These are phyloP conservation scores for Marcusenius ussheri DNA, from an alignment of 2,113 vertebrate species.

Conservation along the genomic window DNA sequence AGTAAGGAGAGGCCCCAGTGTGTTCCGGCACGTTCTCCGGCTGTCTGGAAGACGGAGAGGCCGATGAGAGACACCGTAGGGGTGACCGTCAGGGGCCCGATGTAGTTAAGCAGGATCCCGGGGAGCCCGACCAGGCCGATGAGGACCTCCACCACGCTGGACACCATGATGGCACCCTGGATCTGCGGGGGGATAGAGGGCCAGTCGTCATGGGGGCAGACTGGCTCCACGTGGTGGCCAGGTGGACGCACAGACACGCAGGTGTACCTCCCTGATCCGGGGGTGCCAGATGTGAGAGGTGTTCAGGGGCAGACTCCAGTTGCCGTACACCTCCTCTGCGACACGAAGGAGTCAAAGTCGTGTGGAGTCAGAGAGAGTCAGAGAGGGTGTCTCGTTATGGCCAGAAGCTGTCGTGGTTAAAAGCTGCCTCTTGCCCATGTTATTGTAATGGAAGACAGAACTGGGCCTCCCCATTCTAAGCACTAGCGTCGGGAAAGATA, in stretches of 20 bases:
- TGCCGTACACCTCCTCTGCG: slow-evolving; percentile 87
- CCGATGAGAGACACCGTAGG: slow-evolving; percentile 93
- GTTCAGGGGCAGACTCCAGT: slow-evolving; percentile 77
- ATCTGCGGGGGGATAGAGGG: slow-evolving; percentile 54
- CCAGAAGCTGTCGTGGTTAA: not conserved
- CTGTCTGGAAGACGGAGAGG: slow-evolving; percentile 84
- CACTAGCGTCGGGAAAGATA: not conserved
- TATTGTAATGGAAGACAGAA: not conserved
- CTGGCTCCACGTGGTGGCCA: not conserved
- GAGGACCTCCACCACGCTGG: slow-evolving; percentile 76
- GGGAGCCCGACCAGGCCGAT: slow-evolving; percentile 83
- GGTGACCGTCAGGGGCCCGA: slow-evolving; percentile 90
- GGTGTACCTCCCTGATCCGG: slow-evolving; percentile 77
- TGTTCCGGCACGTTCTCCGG: slow-evolving; percentile 81
- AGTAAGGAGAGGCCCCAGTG: slow-evolving; percentile 90
- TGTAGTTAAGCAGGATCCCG: slow-evolving; percentile 81
- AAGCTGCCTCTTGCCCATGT: not conserved
- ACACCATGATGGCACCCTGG: slow-evolving; percentile 88
- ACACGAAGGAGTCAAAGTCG: slow-evolving; percentile 20
- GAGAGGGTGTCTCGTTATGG: not conserved
- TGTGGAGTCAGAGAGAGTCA: not conserved
- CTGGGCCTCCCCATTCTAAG: not conserved
- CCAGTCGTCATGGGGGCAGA: not conserved
- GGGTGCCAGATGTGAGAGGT: slow-evolving; percentile 90
- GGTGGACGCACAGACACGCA: not conserved